Conservation (phyloP, 2,888 invertebrate genomes). For the Aphrophora alni region DNA sequence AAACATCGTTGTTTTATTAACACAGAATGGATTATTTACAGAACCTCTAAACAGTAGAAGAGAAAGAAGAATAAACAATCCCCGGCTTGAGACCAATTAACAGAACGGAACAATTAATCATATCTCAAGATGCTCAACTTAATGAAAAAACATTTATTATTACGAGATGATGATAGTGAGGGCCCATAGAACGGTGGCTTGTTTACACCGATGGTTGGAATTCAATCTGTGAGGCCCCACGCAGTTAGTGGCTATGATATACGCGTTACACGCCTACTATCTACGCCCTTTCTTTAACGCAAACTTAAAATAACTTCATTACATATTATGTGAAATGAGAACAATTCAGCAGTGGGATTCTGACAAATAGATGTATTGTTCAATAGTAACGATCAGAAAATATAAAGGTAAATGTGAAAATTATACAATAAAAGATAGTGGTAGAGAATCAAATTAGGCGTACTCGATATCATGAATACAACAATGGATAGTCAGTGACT, state of each 20-base stretch:
- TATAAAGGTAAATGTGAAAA: too few relatives aligned
- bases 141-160: background rate
- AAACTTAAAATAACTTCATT: background rate
- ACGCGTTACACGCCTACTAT: background rate
- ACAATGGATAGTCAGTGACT: too few relatives aligned
- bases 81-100: background rate
- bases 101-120: background rate
- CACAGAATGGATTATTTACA: too few relatives aligned
- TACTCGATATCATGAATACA: too few relatives aligned
- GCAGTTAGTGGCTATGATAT: background rate
- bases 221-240: background rate
- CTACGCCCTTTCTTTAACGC: background rate
- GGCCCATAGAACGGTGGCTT: background rate
- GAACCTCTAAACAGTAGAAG: background rate
- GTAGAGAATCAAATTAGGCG: too few relatives aligned
- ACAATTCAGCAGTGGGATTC: background rate
- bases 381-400: background rate
- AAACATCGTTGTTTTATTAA: too few relatives aligned
- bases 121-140: background rate
- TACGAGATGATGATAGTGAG: background rate
- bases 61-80: background rate
- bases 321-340: background rate
- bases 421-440: too few relatives aligned
- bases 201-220: too few relatives aligned
- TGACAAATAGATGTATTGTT: background rate